Evolutionary conservation across 1,140 invertebrate genomes (phyloP).

Genomic region (Pseudomyrmex gracilis): DNA sequence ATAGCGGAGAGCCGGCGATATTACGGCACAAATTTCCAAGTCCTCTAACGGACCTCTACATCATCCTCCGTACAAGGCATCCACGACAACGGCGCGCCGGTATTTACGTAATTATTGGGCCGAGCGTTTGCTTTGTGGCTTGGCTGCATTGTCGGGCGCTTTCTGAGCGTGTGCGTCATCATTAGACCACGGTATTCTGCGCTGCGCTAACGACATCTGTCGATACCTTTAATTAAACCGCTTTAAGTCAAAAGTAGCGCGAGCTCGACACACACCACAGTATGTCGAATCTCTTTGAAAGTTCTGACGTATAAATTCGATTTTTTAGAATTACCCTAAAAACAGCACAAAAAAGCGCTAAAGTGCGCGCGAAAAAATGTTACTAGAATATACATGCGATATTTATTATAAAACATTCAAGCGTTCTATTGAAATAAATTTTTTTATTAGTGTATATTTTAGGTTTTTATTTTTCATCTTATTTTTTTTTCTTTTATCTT

Average conservation of each 20-base stretch:
- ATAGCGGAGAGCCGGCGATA: neutral
- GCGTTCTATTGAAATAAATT: no score
- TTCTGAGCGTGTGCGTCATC: conserved; percentile 57
- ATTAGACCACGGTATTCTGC: conserved; percentile 28
- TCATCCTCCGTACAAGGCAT: conserved; percentile 58
- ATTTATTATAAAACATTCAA: no score
- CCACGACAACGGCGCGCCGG: conserved; percentile 46
- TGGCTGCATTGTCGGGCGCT: neutral
- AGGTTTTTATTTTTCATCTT: neutral
- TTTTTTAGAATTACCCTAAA: no score
- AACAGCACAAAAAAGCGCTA: no score
- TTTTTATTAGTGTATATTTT: neutral
- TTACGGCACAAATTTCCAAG: conserved; percentile 36
- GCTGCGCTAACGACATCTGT: neutral
- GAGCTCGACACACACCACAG: neutral
- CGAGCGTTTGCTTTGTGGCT: conserved; percentile 49
- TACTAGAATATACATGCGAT: neutral
- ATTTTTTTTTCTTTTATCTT: neutral
- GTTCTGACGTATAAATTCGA: neutral
- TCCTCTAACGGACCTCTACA: conserved; percentile 27
- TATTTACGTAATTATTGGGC: conserved; percentile 75
- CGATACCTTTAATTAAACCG: conserved; percentile 11
- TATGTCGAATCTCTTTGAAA: neutral
- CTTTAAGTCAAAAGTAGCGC: neutral
- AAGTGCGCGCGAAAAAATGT: no score